A percentile compares a stretch with the other conserved stretches of the same genome.
Evolutionary conservation across 2,113 vertebrate genomes (phyloP).

Genomic region (Casuarius casuarius): DNA sequence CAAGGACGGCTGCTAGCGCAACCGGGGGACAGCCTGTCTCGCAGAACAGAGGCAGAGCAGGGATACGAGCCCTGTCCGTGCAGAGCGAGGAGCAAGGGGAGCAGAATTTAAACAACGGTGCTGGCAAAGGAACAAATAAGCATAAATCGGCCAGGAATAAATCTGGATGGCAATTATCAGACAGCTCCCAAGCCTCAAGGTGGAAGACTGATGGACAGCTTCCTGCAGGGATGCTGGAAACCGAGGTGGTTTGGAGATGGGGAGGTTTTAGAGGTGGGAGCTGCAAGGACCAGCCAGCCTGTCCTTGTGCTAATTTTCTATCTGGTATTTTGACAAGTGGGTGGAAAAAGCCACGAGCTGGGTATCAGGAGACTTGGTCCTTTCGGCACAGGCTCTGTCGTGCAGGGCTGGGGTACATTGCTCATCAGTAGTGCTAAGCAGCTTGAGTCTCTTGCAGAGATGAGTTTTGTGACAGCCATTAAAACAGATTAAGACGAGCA

Average conservation of each 20-base stretch:
- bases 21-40: neutral
- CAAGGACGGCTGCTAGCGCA: neutral
- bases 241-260: neutral
- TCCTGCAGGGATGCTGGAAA: neutral
- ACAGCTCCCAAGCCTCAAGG: neutral
- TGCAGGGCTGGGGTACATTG: fast-evolving
- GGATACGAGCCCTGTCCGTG: fast-evolving
- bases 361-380: neutral
- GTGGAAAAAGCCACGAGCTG: neutral
- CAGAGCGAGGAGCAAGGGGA: neutral
- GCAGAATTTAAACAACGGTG: neutral
- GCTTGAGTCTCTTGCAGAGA: neutral
- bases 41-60: neutral
- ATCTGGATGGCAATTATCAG: neutral
- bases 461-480: neutral
- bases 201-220: neutral
- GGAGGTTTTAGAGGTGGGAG: neutral
- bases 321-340: neutral
- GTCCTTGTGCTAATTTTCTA: neutral
- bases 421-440: neutral
- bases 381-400: neutral
- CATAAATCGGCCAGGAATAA: neutral
- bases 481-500: neutral
- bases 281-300: neutral
- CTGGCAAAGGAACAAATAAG: neutral